A percentile compares a stretch with the other conserved stretches of the same genome.
These are phyloP conservation scores for Hyperoplus immaculatus DNA, from an alignment of 2,797 vertebrate genomes.

Conservation along the genomic window DNA sequence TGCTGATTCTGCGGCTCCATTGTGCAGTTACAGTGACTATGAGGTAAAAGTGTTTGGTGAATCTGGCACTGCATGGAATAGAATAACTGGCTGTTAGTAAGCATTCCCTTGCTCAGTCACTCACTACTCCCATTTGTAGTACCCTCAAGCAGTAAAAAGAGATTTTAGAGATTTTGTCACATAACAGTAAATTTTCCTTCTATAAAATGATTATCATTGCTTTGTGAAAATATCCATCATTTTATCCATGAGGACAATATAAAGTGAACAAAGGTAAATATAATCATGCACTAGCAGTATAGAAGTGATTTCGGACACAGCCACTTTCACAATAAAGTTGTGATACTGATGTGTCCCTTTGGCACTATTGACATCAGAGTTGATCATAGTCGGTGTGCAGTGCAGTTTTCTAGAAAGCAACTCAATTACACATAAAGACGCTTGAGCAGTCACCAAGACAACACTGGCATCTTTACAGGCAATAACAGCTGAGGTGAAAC, in stretches of 20 bases:
- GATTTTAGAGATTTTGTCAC: neutral
- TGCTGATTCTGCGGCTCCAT: neutral
- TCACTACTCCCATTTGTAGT: neutral
- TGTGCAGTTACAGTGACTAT: neutral
- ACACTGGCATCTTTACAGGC: conserved; percentile 47
- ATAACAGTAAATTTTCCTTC: neutral
- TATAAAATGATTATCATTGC: neutral
- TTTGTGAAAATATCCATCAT: neutral
- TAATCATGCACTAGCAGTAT: neutral
- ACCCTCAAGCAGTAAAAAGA: neutral
- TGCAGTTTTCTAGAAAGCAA: conserved; percentile 16
- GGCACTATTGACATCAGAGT: conserved; percentile 6
- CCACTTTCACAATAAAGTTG: neutral
- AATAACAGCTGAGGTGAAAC: conserved; percentile 58
- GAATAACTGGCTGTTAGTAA: neutral
- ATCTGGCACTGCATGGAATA: neutral
- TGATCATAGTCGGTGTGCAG: neutral
- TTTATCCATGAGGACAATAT: neutral
- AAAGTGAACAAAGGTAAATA: neutral
- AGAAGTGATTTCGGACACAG: neutral
- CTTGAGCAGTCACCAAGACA: conserved; percentile 33
- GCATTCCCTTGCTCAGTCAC: neutral
- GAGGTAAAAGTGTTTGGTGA: neutral
- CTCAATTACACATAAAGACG: conserved; percentile 13
- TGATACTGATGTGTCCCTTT: conserved; percentile 15